A percentile compares a stretch with the other conserved stretches of the same genome.
Evolutionary conservation across 2,888 invertebrate genomes (phyloP).

Genomic region (Acleris holmiana): DNA sequence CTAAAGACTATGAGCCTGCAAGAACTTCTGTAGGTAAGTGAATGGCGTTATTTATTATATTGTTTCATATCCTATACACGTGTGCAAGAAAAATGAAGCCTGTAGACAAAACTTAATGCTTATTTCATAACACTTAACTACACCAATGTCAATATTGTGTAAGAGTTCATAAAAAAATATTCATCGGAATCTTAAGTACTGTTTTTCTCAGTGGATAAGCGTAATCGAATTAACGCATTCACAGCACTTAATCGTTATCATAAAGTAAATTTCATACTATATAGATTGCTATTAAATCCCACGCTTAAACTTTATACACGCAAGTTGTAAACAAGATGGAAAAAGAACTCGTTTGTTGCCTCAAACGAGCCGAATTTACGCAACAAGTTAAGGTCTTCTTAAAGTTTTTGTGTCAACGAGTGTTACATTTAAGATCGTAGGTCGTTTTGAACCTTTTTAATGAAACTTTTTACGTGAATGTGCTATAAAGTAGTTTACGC

Average conservation of each 20-base stretch:
- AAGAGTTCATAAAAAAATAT: not conserved
- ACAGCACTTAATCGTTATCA: conserved; percentile 32
- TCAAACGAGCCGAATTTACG: conserved; percentile 28
- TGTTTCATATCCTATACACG: too few relatives aligned
- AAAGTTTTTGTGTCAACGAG: conserved; percentile 34
- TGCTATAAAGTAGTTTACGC: conserved; percentile 4
- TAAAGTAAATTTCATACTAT: conserved; percentile 25
- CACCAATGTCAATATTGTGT: not conserved
- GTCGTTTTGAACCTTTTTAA: conserved; percentile 30
- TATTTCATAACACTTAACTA: not conserved
- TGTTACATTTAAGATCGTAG: conserved; percentile 24
- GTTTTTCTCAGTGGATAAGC: conserved; percentile 11
- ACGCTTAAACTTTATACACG: conserved; percentile 31
- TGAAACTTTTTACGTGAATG: conserved; percentile 18
- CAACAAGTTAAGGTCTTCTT: conserved; percentile 32
- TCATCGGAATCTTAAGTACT: conserved; percentile 5
- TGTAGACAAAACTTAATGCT: too few relatives aligned
- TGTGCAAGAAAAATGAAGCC: too few relatives aligned
- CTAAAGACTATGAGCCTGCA: not conserved
- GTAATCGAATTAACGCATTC: conserved; percentile 29
- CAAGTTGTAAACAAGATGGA: conserved; percentile 28
- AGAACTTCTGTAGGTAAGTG: conserved; percentile 1
- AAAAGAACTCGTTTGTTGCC: conserved; percentile 32
- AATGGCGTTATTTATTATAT: conserved; percentile 13
- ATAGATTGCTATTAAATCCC: conserved; percentile 27